These are phyloP conservation scores for Cheilinus undulatus DNA, from an alignment of 2,113 vertebrate species.

Conservation along the genomic window DNA sequence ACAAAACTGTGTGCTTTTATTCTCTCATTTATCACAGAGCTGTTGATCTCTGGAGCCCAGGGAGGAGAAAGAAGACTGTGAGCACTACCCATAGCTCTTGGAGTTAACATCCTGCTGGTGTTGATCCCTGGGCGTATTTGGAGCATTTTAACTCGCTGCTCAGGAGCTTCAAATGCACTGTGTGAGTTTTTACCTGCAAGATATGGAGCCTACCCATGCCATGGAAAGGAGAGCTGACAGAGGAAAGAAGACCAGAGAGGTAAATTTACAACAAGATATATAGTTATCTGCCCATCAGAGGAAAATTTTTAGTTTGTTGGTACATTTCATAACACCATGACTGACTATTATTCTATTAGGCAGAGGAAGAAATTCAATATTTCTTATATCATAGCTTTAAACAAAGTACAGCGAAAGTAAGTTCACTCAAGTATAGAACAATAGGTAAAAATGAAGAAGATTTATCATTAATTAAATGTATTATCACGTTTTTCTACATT, in stretches of 20 bases:
- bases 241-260: conserved; percentile 40
- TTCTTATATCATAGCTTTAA: no score
- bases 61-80: conserved; percentile 16
- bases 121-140: conserved; percentile 9
- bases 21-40: conserved; percentile 43
- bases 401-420: no score
- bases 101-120: not conserved
- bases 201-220: conserved; percentile 30
- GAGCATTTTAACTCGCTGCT: conserved; percentile 12
- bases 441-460: no score
- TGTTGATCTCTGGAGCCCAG: conserved; percentile 16
- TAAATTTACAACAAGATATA: conserved; percentile 18
- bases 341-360: no score
- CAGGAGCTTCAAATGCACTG: not conserved
- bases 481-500: no score
- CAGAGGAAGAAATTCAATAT: no score
- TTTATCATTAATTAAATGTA: no score
- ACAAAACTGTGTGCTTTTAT: conserved; percentile 25
- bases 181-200: conserved; percentile 1
- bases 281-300: no score
- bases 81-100: not conserved
- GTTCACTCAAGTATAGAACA: no score
- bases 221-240: not conserved
- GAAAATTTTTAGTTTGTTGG: no score
- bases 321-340: no score